Evolutionary conservation across 1,140 invertebrate species (phyloP).

Genomic region (Agrypnia vestita): DNA sequence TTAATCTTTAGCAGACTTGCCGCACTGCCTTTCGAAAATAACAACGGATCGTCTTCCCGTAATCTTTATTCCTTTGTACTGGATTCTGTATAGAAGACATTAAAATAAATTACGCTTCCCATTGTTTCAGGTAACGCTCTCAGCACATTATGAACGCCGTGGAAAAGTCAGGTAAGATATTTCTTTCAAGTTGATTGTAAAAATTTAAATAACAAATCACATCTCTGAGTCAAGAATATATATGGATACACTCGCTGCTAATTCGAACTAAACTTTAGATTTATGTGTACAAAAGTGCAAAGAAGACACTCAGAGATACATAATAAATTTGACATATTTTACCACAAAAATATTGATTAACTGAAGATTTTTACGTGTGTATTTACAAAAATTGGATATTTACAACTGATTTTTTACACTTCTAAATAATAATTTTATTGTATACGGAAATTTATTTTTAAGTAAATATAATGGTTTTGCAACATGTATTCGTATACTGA

Average conservation of each 20-base stretch:
- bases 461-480: no score
- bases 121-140: conserved; percentile 42
- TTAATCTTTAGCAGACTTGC: conserved; percentile 15
- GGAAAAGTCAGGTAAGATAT: conserved; percentile 39
- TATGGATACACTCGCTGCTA: not conserved
- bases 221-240: not conserved
- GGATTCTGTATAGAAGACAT: conserved; percentile 21
- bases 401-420: no score
- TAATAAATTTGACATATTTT: no score
- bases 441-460: no score
- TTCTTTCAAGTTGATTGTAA: conserved; percentile 33
- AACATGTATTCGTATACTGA: no score
- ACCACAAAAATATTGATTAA: no score
- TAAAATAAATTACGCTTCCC: conserved; percentile 42
- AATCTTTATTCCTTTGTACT: conserved; percentile 36
- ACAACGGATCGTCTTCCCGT: not conserved
- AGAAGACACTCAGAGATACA: no score
- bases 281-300: not conserved
- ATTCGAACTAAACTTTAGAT: conserved; percentile 14
- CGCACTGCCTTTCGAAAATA: conserved; percentile 16
- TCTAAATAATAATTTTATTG: no score
- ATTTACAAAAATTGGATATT: no score
- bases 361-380: no score
- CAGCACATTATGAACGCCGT: conserved; percentile 16
- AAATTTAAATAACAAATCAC: conserved; percentile 34